Evolutionary conservation across 2,888 invertebrate species (phyloP), one percentile per base, ranked within the genome.

Genomic region (Actias luna): DNA sequence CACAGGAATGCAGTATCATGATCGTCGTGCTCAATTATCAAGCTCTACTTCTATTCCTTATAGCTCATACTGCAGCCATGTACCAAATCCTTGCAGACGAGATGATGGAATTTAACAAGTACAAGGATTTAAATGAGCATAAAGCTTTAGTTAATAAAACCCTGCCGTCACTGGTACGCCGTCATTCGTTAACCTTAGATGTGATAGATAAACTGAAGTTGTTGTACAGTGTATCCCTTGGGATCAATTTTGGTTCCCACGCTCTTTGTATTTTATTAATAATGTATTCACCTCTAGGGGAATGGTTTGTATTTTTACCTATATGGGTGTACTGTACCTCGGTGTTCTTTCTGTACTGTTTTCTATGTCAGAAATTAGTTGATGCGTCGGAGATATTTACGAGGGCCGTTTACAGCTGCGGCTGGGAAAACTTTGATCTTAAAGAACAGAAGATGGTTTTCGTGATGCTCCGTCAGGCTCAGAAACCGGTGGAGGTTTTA

Each of bases 331-430:
- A 88, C 62, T 87, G 89, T 63, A 81, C 86, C 61, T 50, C 84
- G 0, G 80, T 84, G 0, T 89, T 88, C 67, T 91, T 91, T 64
- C 68, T 91, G 22, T 91, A 91, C 64, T 90, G 89, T 67, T 87
- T 82, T 46, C 74, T 90, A 0, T 81, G 91, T 66, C 92, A 92
- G 66, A 75, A 75, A 31, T 66, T 91, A 65, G 82, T 84, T 2
- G 83, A 88, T 64, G 84, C 87, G 4, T 80, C 90, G 0, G 86
- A 87, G 65, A 62, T 65, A 2, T 91, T 89, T 57, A 88, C 86
- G 64, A 78, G 66, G 4, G 78, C 88, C 0, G 81, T 89, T 0
- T 91, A 89, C 63, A 74, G 82, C 52, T 90, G 92, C 66, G 91
- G 91, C 0, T 92, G 92, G 92, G 89, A 92, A 68, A 85, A 83